A percentile compares a stretch with the other conserved stretches of the same genome.
Evolutionary conservation across 2,888 invertebrate genomes (phyloP).

Genomic region (Trissoscelio sp.): DNA sequence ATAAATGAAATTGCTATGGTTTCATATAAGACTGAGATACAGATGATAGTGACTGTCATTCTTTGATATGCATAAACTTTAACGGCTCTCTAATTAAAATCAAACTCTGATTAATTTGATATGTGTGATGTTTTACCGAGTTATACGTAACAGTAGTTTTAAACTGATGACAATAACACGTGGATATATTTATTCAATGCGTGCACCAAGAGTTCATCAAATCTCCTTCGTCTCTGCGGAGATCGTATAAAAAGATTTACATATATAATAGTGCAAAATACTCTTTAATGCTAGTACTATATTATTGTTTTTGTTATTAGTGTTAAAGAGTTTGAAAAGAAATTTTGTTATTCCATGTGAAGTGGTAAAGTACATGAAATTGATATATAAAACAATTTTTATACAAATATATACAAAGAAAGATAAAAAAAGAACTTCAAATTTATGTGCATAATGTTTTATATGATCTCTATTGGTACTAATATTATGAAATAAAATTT

Average conservation of each 20-base stretch:
- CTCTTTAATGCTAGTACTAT: constrained; percentile 18
- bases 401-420: too few species aligned
- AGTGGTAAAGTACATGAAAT: too few species aligned
- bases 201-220: constrained; percentile 36
- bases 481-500: constrained; percentile 21
- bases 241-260: constrained; percentile 33
- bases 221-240: constrained; percentile 40
- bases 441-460: constrained; percentile 15
- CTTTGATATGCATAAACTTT: constrained; percentile 36
- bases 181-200: constrained; percentile 30
- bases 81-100: constrained; percentile 34
- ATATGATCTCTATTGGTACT: constrained; percentile 32
- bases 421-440: background rate
- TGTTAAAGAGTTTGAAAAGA: constrained; percentile 26
- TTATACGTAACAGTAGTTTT: constrained; percentile 43
- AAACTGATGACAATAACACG: constrained; percentile 48
- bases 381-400: too few species aligned
- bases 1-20: constrained; percentile 47
- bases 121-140: constrained; percentile 22
- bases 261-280: background rate
- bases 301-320: constrained; percentile 24
- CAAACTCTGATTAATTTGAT: constrained; percentile 32
- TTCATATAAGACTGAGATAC: constrained; percentile 51
- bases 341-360: constrained; percentile 1
- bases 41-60: constrained; percentile 35